These are phyloP conservation scores for Monopis laevigella DNA, from an alignment of 2,888 invertebrate genomes.

Conservation along the genomic window DNA sequence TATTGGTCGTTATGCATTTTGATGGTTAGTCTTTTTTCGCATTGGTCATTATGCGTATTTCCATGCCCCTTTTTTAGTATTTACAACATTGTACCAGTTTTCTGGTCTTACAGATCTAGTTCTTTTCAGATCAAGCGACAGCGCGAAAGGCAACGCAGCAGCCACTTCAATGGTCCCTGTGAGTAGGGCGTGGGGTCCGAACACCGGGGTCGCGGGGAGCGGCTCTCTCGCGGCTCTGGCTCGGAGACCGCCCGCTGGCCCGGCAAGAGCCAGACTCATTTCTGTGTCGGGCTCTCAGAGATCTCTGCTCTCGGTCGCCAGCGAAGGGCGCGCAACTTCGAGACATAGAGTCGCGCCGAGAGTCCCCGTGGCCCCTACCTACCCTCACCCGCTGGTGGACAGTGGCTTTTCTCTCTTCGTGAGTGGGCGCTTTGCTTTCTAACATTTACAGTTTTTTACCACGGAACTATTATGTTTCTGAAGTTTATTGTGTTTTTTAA, in stretches of 20 bases:
- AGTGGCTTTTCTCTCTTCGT: slow-evolving; percentile 62
- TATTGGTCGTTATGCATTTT: too few relatives aligned
- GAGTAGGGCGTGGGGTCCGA: slow-evolving; percentile 25
- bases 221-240: slow-evolving; percentile 36
- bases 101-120: too few relatives aligned
- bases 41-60: too few relatives aligned
- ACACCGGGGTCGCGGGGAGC: slow-evolving; percentile 29
- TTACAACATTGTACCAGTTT: too few relatives aligned
- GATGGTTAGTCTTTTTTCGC: too few relatives aligned
- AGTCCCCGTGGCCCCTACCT: slow-evolving; percentile 44
- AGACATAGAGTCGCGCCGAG: slow-evolving; percentile 31
- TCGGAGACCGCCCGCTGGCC: slow-evolving; percentile 26
- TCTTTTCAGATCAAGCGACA: slow-evolving; percentile 60
- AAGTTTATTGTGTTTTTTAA: too few relatives aligned
- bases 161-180: slow-evolving; percentile 19
- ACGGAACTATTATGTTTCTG: too few relatives aligned
- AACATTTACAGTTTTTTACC: too few relatives aligned
- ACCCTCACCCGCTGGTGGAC: slow-evolving; percentile 44
- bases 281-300: slow-evolving; percentile 46
- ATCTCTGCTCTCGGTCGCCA: slow-evolving; percentile 61
- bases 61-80: too few relatives aligned
- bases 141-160: slow-evolving; percentile 62
- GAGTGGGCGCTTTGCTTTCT: slow-evolving; percentile 66
- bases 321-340: slow-evolving; percentile 52
- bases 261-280: slow-evolving; percentile 31